Base-by-base conservation (phyloP, 2,888 invertebrate species). In the Theretra japonica region DNA sequence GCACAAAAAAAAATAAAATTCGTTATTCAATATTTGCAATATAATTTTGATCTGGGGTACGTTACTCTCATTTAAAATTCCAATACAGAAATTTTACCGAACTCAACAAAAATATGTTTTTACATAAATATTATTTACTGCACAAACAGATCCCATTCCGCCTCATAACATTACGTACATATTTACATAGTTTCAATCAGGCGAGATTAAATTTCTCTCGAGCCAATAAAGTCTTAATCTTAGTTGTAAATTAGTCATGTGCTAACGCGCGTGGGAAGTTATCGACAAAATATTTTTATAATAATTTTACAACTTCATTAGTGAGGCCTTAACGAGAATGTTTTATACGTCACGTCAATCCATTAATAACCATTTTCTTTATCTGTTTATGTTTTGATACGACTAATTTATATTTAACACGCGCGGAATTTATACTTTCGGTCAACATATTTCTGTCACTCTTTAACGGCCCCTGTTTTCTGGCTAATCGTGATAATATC, bases 221-320 rank as follows among this genome's bases (percentile, higher is more conserved):
- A 25, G 48, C 65, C 56, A 65, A 71, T 57, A 30, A 72, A 68
- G 19, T 28, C 33, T 56, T 65, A 65, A 65, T 65, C 65, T 65
- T 41, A 74, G 68, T 71, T 48, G 74, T 73, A 73, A 73, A 73
- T 65, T 75, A 78, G 78, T 74, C 75, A 75, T 73, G 75, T 60
- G 70, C 72, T 73, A 65, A 72, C 56, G 73, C 69, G 74, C 76
- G 75, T 80, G 75, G 76, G 76, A 71, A 25, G 73, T 72, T 79
- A 77, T 80, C 80, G 80, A 79, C 75, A 75, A 76, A 74, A 75
- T 77, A 75, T 75, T 76, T 73, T 73, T 70, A 69, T 74, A 72
- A 70, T 73, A 75, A 74, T 75, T 71, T 76, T 75, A 75, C 72
- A 68, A 75, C 77, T 76, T 80, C 76, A 80, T 73, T 71, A 75